Percentiles rank a stretch among this genome's conserved stretches.
These are phyloP conservation scores for Malacosoma neustria DNA, from an alignment of 2,888 invertebrate genomes.

Conservation along the genomic window DNA sequence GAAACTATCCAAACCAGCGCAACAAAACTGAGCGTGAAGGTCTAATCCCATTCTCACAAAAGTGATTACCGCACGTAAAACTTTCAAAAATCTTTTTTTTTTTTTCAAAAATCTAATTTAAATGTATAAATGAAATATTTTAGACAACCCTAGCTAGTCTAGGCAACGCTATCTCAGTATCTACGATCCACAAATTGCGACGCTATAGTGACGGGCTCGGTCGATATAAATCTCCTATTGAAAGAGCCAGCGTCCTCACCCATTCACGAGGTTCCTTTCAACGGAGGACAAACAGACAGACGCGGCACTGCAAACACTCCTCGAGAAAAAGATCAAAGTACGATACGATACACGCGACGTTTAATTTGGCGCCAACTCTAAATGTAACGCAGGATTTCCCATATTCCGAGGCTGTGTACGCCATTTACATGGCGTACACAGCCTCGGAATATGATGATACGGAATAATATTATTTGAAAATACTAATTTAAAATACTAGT, in stretches of 20 bases:
- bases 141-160: slow-evolving; percentile 1
- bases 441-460: background rate
- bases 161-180: slow-evolving; percentile 42
- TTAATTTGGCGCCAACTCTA: slow-evolving; percentile 68
- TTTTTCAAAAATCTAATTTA: no score
- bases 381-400: background rate
- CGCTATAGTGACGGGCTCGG: slow-evolving; percentile 50
- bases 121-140: no score
- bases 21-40: no score
- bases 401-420: background rate
- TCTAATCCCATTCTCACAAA: no score
- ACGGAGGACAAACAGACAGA: slow-evolving; percentile 58
- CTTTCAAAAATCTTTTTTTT: no score
- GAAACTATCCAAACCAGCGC: no score
- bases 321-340: slow-evolving; percentile 62
- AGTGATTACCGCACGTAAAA: no score
- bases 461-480: no score
- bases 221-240: slow-evolving; percentile 68
- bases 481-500: no score
- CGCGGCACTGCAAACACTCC: slow-evolving; percentile 54
- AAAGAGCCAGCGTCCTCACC: slow-evolving; percentile 39
- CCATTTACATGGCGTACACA: no score
- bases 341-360: slow-evolving; percentile 61
- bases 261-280: slow-evolving; percentile 58
- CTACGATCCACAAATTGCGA: slow-evolving; percentile 67